Evolutionary conservation across 2,113 vertebrate species (phyloP).

Genomic region (Amblyornis subalaris): DNA sequence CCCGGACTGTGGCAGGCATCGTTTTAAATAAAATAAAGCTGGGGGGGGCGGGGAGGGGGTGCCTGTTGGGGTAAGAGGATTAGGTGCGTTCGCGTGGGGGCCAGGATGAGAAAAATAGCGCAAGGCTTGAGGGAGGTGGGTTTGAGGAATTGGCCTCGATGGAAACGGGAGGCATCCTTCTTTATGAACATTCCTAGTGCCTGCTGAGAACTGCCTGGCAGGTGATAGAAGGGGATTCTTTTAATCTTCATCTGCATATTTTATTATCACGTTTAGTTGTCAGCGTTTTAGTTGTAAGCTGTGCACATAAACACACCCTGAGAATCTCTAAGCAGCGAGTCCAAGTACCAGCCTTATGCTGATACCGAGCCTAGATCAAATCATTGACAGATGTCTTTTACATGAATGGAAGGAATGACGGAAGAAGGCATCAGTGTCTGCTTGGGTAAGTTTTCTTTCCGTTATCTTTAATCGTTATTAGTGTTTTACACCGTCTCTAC

Average conservation of each 20-base stretch:
- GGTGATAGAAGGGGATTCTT: not conserved
- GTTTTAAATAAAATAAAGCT: conserved; percentile 35
- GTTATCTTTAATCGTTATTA: not conserved
- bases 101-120: not conserved
- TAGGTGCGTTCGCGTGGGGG: not conserved
- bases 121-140: not conserved
- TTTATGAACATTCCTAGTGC: not conserved
- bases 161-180: not conserved
- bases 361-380: not conserved
- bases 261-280: not conserved
- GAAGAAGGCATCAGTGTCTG: not conserved
- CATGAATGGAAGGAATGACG: conserved; percentile 4
- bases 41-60: not conserved
- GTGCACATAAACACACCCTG: not conserved
- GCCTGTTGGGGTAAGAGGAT: conserved; percentile 3
- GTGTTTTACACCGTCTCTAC: not conserved
- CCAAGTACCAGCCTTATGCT: not conserved
- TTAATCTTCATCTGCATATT: not conserved
- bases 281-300: not conserved
- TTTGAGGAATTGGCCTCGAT: not conserved
- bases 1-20: not conserved
- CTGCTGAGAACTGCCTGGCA: not conserved
- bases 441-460: conserved; percentile 44
- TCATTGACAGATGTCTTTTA: conserved; percentile 13
- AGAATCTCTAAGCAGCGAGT: not conserved